Percentiles rank a stretch among this genome's conserved stretches.
These are phyloP conservation scores for Andricus quercusramuli DNA, from an alignment of 2,888 invertebrate species.

Conservation along the genomic window DNA sequence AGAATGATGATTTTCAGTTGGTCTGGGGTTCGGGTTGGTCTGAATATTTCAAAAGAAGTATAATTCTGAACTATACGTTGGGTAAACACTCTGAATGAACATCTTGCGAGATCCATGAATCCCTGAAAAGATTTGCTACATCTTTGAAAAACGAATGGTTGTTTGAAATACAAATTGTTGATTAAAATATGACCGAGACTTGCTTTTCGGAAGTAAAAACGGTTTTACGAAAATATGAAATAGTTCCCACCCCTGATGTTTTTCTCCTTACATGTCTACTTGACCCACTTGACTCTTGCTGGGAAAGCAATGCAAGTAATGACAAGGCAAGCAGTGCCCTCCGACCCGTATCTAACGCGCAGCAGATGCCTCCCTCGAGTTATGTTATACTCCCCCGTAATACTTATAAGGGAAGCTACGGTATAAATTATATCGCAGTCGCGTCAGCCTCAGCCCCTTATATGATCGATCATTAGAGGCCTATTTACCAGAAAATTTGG, in stretches of 20 bases:
- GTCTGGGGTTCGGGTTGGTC: too few relatives aligned
- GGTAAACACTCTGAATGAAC: too few relatives aligned
- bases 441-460: slow-evolving; percentile 76
- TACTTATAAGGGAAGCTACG: slow-evolving; percentile 72
- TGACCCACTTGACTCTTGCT: slow-evolving; percentile 76
- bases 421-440: slow-evolving; percentile 77
- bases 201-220: too few relatives aligned
- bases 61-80: too few relatives aligned
- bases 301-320: slow-evolving; percentile 70
- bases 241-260: background rate
- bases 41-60: too few relatives aligned
- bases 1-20: too few relatives aligned
- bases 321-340: slow-evolving; percentile 74
- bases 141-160: too few relatives aligned
- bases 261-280: slow-evolving; percentile 57
- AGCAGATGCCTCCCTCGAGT: slow-evolving; percentile 76
- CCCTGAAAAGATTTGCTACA: too few relatives aligned
- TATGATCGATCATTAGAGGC: slow-evolving; percentile 77
- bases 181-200: too few relatives aligned
- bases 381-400: slow-evolving; percentile 60
- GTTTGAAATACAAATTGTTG: too few relatives aligned
- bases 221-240: too few relatives aligned
- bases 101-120: too few relatives aligned
- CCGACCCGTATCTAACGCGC: slow-evolving; percentile 77
- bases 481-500: slow-evolving; percentile 76